Evolutionary conservation across 2,888 invertebrate genomes (phyloP).

Genomic region (Pasiphila rectangulata): DNA sequence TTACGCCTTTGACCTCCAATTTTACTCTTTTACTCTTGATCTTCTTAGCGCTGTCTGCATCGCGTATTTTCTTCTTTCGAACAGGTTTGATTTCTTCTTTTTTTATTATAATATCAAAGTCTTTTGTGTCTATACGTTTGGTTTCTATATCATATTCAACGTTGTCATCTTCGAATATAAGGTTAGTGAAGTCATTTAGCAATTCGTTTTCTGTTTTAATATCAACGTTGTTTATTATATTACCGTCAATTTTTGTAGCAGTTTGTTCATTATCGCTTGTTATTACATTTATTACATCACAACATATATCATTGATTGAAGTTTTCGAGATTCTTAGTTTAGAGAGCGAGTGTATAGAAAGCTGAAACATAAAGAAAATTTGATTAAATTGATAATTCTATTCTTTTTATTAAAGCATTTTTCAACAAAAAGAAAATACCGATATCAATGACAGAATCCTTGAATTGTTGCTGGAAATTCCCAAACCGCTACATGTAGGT

Average conservation of each 20-base stretch:
- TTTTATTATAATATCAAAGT: neutral
- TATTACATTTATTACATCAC: neutral
- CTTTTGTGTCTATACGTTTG: neutral
- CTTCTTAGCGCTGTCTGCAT: too few species aligned
- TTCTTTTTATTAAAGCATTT: neutral
- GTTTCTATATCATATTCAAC: neutral
- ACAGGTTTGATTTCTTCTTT: neutral
- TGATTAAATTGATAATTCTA: neutral
- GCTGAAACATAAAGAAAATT: neutral
- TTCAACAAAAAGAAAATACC: too few species aligned
- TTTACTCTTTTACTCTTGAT: constrained; percentile 6
- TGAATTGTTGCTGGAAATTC: too few species aligned
- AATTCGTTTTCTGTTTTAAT: neutral
- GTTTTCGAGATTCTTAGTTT: neutral
- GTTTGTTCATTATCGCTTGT: neutral
- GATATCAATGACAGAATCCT: too few species aligned
- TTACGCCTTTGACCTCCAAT: neutral
- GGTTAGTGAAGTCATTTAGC: neutral
- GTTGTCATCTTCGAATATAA: too few species aligned
- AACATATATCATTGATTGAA: neutral
- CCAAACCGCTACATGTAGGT: too few species aligned
- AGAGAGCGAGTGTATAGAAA: neutral
- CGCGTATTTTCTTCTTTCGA: neutral
- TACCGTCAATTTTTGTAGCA: neutral
- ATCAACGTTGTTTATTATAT: neutral